Conservation (phyloP, 2,797 vertebrate genomes). For the Thunnus albacares region DNA sequence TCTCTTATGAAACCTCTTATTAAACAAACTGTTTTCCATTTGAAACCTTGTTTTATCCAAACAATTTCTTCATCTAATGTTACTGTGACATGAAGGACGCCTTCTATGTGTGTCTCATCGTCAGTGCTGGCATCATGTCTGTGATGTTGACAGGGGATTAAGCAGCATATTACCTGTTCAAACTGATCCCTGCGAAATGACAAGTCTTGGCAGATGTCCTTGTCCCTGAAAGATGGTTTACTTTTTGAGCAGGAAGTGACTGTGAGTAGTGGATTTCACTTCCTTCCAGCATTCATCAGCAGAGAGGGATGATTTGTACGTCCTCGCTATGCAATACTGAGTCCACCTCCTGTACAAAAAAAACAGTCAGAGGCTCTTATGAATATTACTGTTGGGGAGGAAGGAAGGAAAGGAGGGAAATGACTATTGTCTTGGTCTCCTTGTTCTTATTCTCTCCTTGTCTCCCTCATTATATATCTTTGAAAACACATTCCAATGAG, state of each 20-base stretch:
- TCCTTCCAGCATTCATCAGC: constrained; percentile 72
- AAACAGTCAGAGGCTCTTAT: constrained; percentile 26
- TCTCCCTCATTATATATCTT: constrained; percentile 12
- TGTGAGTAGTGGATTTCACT: constrained; percentile 69
- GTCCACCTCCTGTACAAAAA: constrained; percentile 25
- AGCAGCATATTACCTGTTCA: constrained; percentile 53
- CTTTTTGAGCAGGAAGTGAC: constrained; percentile 66
- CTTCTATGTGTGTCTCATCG: constrained; percentile 17
- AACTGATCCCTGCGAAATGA: constrained; percentile 72
- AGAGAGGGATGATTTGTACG: constrained; percentile 59
- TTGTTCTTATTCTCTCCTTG: constrained; percentile 14
- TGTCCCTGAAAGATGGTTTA: constrained; percentile 65
- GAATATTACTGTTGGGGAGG: constrained; percentile 42
- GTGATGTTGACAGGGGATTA: constrained; percentile 64
- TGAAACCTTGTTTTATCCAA: constrained; percentile 22
- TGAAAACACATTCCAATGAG: not conserved
- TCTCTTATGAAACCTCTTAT: constrained; percentile 13
- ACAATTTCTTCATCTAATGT: constrained; percentile 10
- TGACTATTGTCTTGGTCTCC: constrained; percentile 22
- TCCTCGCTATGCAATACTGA: constrained; percentile 30
- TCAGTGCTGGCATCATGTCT: constrained; percentile 29
- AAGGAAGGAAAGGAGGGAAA: constrained; percentile 41
- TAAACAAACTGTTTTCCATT: constrained; percentile 14
- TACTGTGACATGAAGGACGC: constrained; percentile 32
- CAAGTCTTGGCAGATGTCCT: constrained; percentile 63